Evolutionary conservation across 2,797 vertebrate genomes (phyloP), one percentile per base, ranked within the genome.

Genomic region (Poeciliopsis turneri): DNA sequence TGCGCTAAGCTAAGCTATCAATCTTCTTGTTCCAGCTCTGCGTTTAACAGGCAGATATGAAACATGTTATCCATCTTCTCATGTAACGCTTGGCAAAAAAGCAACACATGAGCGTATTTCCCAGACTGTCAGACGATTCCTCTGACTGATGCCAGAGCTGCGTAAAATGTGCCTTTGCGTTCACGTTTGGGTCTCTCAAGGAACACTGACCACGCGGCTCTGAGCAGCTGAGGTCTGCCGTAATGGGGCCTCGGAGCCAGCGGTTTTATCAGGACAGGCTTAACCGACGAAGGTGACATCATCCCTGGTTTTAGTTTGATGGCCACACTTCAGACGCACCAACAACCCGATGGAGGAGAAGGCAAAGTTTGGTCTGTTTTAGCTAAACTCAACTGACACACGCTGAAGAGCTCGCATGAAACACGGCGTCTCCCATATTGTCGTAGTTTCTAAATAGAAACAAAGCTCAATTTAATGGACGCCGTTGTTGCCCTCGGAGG

Each of bases 241-340:
- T 51, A 72, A 16, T 36, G 74, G 18, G 76, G 80, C 87, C 74
- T 53, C 2, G 41, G 46, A 79, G 84, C 85, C 89, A 89, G 88
- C 74, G 81, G 87, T 82, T 86, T 89, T 89, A 91, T 91, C 90
- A 85, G 53, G 82, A 87, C 77, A 76, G 83, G 82, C 88, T 81
- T 61, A 88, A 90, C 88, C 84, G 79, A 55, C 84, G 90, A 83
- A 74, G 78, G 91, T 92, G 86, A 95, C 90, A 87, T 95, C 91
- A 93, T 82, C 86, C 88, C 85, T 92, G 90, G 88, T 90, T 90
- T 89, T 79, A 85, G 89, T 90, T 89, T 87, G 87, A 90, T 82
- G 92, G 92, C 84, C 88, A 70, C 55, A 83, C 88, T 91, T 90
- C 90, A 90, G 83, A 91, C 84, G 78, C 80, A 81, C 0, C 66